Base-by-base conservation (phyloP, 1,140 invertebrate species). In the Drosophila ironensis region DNA sequence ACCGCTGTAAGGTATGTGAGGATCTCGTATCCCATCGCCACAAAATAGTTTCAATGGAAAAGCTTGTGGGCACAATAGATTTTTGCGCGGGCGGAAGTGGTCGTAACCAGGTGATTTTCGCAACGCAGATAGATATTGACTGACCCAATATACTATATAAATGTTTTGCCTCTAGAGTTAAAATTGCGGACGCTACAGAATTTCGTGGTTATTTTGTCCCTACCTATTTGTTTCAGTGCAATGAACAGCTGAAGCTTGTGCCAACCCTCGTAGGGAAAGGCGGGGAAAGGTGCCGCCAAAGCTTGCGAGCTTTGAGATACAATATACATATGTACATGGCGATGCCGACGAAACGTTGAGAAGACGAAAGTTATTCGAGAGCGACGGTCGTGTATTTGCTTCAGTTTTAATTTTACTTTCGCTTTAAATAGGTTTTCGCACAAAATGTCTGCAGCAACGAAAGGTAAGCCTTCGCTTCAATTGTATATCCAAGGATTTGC, bases 391-490 rank as follows among this genome's bases (percentile, higher is more conserved):
- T 22, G 30, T 17, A 33, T 20, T 42, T 28, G 12, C 59, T 56
- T 33, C 54, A 16, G 53, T 54, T 11, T 38, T 38, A 50, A 14
- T 41, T 38, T 30, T 33, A n/a, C n/a, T 25, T 35, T 17, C 20
- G 37, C 9, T 45, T 16, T 24, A 51, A 42, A 40, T 24, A 30
- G 48, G 42, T 45, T 33, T 33, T 46, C 17, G 37, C 9, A 30
- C 8, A 80, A 57, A 72, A 86, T 86, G 80, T 86, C 80, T 41
- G 80, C 56, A 27, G 80, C 64, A 46, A 87, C 81, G 25, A 86
- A 86, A 86, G 80, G 80, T 84, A 71, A 54, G 28, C 5, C 3
- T 20, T 19, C 11, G 7, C n/a, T 22, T 24, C 2, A 1, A 20
- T 17, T 11, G 25, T 2, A 14, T 16, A 24, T n/a, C 1, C 4